Base-by-base conservation (phyloP, 1,140 invertebrate species). In the Zaprionus davidi region DNA sequence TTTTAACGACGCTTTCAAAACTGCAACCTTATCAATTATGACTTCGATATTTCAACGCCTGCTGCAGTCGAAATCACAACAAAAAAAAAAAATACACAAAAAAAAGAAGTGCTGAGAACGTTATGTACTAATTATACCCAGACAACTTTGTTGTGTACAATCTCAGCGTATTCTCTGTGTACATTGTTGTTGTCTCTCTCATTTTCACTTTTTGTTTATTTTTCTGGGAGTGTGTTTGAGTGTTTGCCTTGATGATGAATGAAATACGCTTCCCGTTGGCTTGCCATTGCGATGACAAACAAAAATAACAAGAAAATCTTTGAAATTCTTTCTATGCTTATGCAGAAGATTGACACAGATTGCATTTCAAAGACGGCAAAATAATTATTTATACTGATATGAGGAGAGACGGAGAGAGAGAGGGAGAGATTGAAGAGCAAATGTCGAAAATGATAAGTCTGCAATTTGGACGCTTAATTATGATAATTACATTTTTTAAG, bases 1-100 rank as follows among this genome's bases (percentile, higher is more conserved):
- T 53, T 55, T 17, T 12, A 56, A 71, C 22, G 56, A 38, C 28
- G 58, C 69, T 75, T 64, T 60, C 56, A 71, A 83, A 88, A 79
- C 55, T 74, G 66, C 75, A 67, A 67, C 63, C 57, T 71, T 74
- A 78, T 74, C 76, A 64, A 72, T 80, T 75, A 67, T 78, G 49
- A 71, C 55, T 76, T 69, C 56, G 24, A 69, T 58, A 66, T 24
- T 72, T 31, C 57, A 22, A 36, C 62, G 51, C 64, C n/a, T 36
- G 12, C 13, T 55, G 41, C 62, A 28, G 36, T 55, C n/a, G 4
- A 41, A 11, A 17, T 0, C 26, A 15, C 2, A 56, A 17, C 44
- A 36, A 59, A 20, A 74, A 62, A 20, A 74, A 62, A 38, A 53
- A 63, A 57, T 31, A 46, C 28, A 55, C 24, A 26, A 26, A 7